A percentile compares a stretch with the other conserved stretches of the same genome.
These are phyloP conservation scores for Petrolisthes cinctipes DNA, from an alignment of 2,888 invertebrate species.

Conservation along the genomic window DNA sequence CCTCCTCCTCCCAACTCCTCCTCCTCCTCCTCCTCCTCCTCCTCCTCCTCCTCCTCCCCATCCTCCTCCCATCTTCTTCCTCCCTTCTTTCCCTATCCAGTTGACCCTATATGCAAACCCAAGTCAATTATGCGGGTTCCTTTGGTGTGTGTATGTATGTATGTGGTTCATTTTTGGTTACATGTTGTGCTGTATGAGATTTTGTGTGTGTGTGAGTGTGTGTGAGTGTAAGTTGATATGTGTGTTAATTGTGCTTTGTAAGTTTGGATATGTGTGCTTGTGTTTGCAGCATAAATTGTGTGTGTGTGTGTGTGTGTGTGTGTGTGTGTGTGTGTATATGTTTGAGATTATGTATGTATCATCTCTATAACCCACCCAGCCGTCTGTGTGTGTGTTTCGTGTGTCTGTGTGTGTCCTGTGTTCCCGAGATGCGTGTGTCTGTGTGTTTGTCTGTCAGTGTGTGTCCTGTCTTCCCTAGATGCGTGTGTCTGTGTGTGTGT, in stretches of 20 bases:
- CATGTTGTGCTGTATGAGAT: background rate
- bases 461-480: background rate
- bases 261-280: background rate
- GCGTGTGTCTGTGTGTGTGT: background rate
- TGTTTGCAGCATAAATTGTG: background rate
- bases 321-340: background rate
- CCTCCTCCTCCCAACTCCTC: no score
- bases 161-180: background rate
- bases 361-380: background rate
- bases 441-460: background rate
- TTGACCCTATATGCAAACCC: no score
- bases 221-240: background rate
- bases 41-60: no score
- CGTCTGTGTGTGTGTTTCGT: background rate
- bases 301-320: constrained; percentile 13
- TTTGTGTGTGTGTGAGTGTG: background rate
- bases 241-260: background rate
- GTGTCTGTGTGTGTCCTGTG: background rate
- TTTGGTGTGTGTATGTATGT: background rate
- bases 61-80: no score
- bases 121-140: background rate
- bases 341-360: background rate
- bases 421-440: background rate
- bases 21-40: no score
- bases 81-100: no score